Conservation (phyloP, 2,888 invertebrate species). For the Caenorhabditis afra region DNA sequence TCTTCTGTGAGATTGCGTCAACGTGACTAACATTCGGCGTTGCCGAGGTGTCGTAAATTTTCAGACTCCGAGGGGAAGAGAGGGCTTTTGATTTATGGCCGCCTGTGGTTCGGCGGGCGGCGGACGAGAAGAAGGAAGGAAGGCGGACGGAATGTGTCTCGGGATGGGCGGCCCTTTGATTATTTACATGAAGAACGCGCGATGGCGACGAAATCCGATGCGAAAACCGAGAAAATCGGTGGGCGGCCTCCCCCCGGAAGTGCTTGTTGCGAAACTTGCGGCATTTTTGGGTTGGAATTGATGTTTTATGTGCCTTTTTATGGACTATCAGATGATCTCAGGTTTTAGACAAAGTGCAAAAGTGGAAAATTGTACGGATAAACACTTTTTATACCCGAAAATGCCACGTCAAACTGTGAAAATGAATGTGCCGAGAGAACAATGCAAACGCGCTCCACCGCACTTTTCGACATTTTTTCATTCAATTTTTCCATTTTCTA, state of each 20-base stretch:
- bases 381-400: too few relatives aligned
- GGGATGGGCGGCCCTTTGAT: not conserved
- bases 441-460: conserved; percentile 28
- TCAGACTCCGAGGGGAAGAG: conserved; percentile 5
- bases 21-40: conserved; percentile 31
- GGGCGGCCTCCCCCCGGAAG: conserved; percentile 1
- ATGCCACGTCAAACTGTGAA: too few relatives aligned
- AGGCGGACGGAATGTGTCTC: not conserved
- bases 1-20: conserved; percentile 48
- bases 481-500: not conserved
- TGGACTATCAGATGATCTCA: too few relatives aligned
- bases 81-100: conserved; percentile 24
- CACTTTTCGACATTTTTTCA: not conserved
- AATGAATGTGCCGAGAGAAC: too few relatives aligned
- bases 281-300: not conserved
- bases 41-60: conserved; percentile 33
- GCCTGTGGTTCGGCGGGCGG: not conserved
- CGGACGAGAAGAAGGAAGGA: conserved; percentile 3
- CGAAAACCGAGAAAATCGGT: conserved; percentile 32
- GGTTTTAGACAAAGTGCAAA: too few relatives aligned
- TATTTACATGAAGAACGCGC: conserved; percentile 20
- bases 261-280: not conserved
- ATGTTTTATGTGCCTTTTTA: too few relatives aligned
- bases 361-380: too few relatives aligned
- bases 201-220: conserved; percentile 26